These are phyloP conservation scores for Pheosia gnoma DNA, from an alignment of 2,888 invertebrate genomes.

Conservation along the genomic window DNA sequence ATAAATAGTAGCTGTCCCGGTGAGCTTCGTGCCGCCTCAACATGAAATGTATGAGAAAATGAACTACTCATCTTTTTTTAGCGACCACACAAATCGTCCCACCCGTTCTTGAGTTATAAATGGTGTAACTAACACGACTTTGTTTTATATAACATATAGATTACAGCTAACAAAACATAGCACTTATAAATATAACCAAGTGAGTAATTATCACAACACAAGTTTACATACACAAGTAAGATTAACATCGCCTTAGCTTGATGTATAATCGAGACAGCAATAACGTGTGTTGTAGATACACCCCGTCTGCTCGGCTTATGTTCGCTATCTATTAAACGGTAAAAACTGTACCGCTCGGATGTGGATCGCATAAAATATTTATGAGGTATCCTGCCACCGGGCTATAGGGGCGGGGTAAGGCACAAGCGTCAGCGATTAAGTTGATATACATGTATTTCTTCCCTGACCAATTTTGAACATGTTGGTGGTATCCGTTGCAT, in stretches of 20 bases:
- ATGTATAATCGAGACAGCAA: neutral
- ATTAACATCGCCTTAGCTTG: neutral
- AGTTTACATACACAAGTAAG: neutral
- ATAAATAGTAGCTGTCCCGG: no score
- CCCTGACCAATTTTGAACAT: no score
- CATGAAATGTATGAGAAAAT: no score
- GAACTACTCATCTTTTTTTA: no score
- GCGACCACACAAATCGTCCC: no score
- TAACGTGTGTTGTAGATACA: conserved; percentile 27
- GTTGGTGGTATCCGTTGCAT: no score
- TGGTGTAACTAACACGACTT: no score
- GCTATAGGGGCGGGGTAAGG: conserved; percentile 2
- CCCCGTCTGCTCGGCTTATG: conserved; percentile 50
- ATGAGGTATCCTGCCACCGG: conserved; percentile 52
- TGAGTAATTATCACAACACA: neutral
- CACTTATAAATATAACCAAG: no score
- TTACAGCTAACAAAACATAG: neutral
- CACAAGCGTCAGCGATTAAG: conserved; percentile 7
- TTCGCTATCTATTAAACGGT: conserved; percentile 59
- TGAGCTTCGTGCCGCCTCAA: no score
- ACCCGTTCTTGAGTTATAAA: no score
- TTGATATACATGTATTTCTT: neutral
- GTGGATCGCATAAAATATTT: conserved; percentile 66
- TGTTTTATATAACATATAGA: no score
- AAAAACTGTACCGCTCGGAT: conserved; percentile 52